Evolutionary conservation across 2,888 invertebrate species (phyloP).

Genomic region (Protodeltote pygarga): DNA sequence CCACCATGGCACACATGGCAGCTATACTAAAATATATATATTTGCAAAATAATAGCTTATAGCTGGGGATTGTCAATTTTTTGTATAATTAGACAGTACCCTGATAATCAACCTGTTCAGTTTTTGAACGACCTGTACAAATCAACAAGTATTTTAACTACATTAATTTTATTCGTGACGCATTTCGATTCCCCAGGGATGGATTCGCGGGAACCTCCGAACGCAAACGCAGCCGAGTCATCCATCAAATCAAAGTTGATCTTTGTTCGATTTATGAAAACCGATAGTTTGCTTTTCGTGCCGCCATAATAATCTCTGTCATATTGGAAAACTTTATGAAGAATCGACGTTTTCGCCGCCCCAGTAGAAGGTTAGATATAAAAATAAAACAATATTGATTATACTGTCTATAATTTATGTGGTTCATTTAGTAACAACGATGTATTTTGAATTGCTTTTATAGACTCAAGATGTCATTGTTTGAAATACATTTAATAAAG

Average conservation of each 20-base stretch:
- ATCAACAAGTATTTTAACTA: conserved; percentile 41
- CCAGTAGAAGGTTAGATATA: conserved; percentile 20
- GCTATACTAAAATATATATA: no score
- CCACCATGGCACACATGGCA: no score
- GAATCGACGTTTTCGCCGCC: conserved; percentile 50
- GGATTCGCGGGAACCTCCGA: conserved; percentile 24
- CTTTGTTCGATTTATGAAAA: conserved; percentile 75
- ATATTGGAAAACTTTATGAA: conserved; percentile 68
- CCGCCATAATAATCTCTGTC: conserved; percentile 63
- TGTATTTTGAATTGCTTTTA: conserved; percentile 7
- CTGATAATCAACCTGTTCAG: no score
- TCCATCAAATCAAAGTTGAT: conserved; percentile 76
- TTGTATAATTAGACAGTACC: no score
- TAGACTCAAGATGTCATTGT: not conserved
- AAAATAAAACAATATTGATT: conserved; percentile 29
- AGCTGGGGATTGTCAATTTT: no score
- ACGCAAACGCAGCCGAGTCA: conserved; percentile 58
- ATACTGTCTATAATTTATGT: conserved; percentile 22
- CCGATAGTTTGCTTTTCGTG: conserved; percentile 71
- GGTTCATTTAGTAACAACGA: conserved; percentile 38
- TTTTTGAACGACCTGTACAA: no score
- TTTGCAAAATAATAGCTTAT: no score
- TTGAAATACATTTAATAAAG: no score
- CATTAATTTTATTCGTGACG: conserved; percentile 36
- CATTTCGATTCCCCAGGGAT: conserved; percentile 23